phyloP scores from a whole-genome alignment of 2,888 invertebrate species.

The Chloroclystis v-ata region DNA sequence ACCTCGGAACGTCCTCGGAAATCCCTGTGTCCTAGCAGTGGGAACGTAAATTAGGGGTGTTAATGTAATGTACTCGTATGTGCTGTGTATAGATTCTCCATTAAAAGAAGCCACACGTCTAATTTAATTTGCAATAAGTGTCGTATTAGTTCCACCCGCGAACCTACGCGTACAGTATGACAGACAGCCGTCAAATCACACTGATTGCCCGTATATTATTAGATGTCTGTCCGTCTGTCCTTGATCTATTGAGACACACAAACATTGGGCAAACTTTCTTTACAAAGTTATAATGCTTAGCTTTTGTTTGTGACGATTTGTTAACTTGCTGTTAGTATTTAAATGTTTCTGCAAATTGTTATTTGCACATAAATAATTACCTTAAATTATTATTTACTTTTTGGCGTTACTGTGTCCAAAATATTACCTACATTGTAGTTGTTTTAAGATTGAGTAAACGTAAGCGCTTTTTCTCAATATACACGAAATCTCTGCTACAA shows the following conservation, averaged over 20 bases:
- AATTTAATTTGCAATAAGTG: constrained; percentile 28
- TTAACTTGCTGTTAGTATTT: neutral
- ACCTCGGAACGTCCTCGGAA: too few relatives aligned
- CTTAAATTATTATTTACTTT: too few relatives aligned
- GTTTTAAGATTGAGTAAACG: too few relatives aligned
- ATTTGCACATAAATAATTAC: too few relatives aligned
- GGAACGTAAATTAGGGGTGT: too few relatives aligned
- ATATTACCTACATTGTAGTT: too few relatives aligned
- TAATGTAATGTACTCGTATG: too few relatives aligned
- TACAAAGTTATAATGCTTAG: neutral
- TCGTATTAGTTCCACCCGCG: constrained; percentile 21
- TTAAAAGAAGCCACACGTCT: constrained; percentile 10
- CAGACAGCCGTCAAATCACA: constrained; percentile 27
- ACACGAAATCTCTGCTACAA: too few relatives aligned
- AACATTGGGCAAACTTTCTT: constrained; percentile 25
- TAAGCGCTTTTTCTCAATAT: too few relatives aligned
- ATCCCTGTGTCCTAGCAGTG: too few relatives aligned
- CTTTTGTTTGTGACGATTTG: neutral
- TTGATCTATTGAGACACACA: constrained; percentile 40
- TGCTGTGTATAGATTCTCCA: too few relatives aligned
- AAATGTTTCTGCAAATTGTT: neutral
- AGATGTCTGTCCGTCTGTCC: constrained; percentile 29
- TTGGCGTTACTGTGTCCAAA: too few relatives aligned
- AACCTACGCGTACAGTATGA: constrained; percentile 30
- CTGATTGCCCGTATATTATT: constrained; percentile 31